Evolutionary conservation across 2,888 invertebrate species (phyloP).

Genomic region (Listrodromus nycthemerus): DNA sequence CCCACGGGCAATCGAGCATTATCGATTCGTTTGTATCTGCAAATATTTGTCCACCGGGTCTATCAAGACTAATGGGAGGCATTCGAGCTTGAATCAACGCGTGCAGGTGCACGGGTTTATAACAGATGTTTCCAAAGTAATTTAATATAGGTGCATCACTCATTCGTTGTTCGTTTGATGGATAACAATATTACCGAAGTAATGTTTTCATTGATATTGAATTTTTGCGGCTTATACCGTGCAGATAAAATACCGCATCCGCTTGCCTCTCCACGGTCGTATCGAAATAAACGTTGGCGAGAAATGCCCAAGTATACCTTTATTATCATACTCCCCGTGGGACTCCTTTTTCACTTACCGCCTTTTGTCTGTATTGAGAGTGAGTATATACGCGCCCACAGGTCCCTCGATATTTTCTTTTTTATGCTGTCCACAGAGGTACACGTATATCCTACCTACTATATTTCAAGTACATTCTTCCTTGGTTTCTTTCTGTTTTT

Average conservation of each 20-base stretch:
- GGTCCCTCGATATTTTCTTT: background rate
- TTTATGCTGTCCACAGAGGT: background rate
- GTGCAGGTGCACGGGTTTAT: constrained; percentile 19
- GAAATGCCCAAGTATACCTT: constrained; percentile 14
- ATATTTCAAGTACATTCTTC: constrained; percentile 56
- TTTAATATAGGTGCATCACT: constrained; percentile 46
- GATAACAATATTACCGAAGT: constrained; percentile 8
- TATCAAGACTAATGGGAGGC: constrained; percentile 63
- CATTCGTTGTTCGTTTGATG: constrained; percentile 15
- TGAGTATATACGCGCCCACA: background rate
- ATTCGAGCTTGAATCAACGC: constrained; percentile 46
- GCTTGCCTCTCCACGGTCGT: background rate
- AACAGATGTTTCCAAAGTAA: constrained; percentile 43
- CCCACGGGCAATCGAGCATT: constrained; percentile 64
- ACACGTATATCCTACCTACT: constrained; percentile 26
- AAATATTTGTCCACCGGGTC: constrained; percentile 66
- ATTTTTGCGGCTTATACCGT: background rate
- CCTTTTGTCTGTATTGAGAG: constrained; percentile 23
- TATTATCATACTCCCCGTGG: constrained; percentile 33
- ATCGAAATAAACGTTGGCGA: background rate
- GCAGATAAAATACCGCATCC: background rate
- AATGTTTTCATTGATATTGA: background rate
- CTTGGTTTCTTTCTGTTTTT: constrained; percentile 58
- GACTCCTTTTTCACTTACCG: constrained; percentile 31
- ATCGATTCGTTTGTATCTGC: constrained; percentile 67